A percentile compares a stretch with the other conserved stretches of the same genome.
phyloP scores from a whole-genome alignment of 2,888 invertebrate genomes.

The Agriotes lineatus region DNA sequence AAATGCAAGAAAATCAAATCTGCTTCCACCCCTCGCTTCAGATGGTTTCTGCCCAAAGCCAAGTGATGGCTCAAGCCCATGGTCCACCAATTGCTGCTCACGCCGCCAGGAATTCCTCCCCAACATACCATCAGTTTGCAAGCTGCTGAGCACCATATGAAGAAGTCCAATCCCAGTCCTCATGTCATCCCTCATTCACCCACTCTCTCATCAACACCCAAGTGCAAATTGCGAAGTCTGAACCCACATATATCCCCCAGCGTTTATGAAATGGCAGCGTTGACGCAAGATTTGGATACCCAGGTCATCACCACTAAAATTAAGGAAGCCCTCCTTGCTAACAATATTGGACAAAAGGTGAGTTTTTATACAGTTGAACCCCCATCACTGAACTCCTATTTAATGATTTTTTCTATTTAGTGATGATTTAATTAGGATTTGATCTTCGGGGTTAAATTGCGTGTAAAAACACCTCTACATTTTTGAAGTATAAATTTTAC shows the following conservation, averaged over 20 bases:
- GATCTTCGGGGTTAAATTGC: no score
- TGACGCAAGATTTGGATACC: slow-evolving; percentile 96
- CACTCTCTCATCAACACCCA: slow-evolving; percentile 73
- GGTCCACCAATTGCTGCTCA: slow-evolving; percentile 76
- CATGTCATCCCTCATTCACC: slow-evolving; percentile 71
- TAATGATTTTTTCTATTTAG: no score
- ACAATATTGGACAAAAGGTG: slow-evolving; percentile 97
- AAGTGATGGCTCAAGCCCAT: slow-evolving; percentile 66
- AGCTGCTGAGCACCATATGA: slow-evolving; percentile 72
- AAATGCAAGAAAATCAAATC: slow-evolving; percentile 77
- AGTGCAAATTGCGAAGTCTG: slow-evolving; percentile 75
- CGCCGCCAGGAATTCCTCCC: slow-evolving; percentile 82
- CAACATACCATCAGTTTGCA: slow-evolving; percentile 79
- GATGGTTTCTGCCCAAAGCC: slow-evolving; percentile 64
- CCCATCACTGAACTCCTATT: no score
- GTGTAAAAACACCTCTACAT: no score
- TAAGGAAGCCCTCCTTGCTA: slow-evolving; percentile 95
- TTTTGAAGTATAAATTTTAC: no score
- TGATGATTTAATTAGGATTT: no score
- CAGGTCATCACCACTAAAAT: slow-evolving; percentile 96
- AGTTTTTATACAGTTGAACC: slow-evolving; percentile 31
- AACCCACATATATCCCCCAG: slow-evolving; percentile 93
- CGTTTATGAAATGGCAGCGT: slow-evolving; percentile 97
- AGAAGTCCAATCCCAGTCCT: slow-evolving; percentile 71
- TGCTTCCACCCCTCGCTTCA: slow-evolving; percentile 70